Conservation (phyloP, 2,113 vertebrate genomes). For the Tapirus terrestris region DNA sequence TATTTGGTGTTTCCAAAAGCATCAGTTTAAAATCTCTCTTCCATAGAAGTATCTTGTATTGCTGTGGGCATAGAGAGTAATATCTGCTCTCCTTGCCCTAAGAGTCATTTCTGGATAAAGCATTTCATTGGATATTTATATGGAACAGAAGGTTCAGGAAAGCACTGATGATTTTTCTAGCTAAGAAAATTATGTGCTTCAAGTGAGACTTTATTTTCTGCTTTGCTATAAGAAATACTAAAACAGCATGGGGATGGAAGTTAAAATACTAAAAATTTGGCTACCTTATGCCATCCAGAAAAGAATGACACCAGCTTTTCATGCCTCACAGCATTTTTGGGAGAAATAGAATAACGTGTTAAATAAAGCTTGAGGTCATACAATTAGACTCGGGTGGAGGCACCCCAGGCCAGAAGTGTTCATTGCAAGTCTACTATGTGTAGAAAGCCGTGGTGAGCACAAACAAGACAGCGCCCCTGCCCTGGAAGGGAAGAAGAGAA, state of each 20-base stretch:
- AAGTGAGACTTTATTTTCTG: background rate
- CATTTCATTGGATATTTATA: background rate
- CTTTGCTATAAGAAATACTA: background rate
- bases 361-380: background rate
- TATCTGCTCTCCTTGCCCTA: background rate
- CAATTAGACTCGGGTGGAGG: background rate
- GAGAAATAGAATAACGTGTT: background rate
- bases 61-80: background rate
- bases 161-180: background rate
- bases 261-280: background rate
- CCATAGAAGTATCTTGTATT: background rate
- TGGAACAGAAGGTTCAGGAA: background rate
- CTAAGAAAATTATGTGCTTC: background rate
- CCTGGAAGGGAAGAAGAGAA: background rate
- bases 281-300: background rate
- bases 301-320: background rate
- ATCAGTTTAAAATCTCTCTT: background rate
- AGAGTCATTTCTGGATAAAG: background rate
- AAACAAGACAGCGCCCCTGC: background rate
- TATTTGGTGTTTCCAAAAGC: background rate
- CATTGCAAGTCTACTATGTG: too few relatives aligned
- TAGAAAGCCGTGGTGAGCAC: fast-evolving
- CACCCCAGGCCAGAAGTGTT: background rate
- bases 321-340: background rate
- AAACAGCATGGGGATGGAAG: background rate